Evolutionary conservation across 2,113 vertebrate genomes (phyloP), one percentile per base, ranked within the genome.

Genomic region (Alaudala cheleensis): DNA sequence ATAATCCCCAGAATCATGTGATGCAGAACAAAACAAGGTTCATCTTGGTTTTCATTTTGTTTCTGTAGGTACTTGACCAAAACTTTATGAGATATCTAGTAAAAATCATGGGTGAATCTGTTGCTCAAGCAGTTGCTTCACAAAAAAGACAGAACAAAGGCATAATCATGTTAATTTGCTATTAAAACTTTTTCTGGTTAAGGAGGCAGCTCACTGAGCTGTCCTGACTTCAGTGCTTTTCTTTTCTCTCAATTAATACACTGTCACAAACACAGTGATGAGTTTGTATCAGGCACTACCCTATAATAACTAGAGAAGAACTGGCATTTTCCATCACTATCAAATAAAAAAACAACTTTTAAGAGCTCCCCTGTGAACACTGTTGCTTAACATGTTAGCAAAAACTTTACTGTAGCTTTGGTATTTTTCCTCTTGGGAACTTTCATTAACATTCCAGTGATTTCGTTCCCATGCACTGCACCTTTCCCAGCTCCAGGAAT

Each of bases 1-100:
- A 34, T 3, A 20, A 45, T 24, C 21, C 85, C 18, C 31, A 65
- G 83, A 79, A 72, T 24, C 31, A 54, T 4, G 5, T 0, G 0
- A 58, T 34, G 14, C 12, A 69, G 31, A 92, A 81, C 21, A 76
- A 57, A 76, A 44, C 14, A 57, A 77, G 14, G 7, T 42, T 33
- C 44, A 44, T 33, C 57, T 26, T 37, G 9, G 18, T 18, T 79
- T 79, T 67, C 17, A n/a, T n/a, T 85, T 44, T 53, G 15, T 57
- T 95, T 85, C 58, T 42, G n/a, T 31, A 58, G 1, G 12, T 54
- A 61, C 47, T 39, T 76, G 11, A 60, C 66, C 34, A 89, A 25
- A 70, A 33, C 3, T 77, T 69, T 22, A 77, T 62, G 14, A 66
- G 18, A 14, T 22, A 54, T 3, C 5, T 26, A 71, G 47, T 26